A percentile compares a stretch with the other conserved stretches of the same genome.
phyloP scores from a whole-genome alignment of 2,113 vertebrate species.

The Rhynchomys soricoides region DNA sequence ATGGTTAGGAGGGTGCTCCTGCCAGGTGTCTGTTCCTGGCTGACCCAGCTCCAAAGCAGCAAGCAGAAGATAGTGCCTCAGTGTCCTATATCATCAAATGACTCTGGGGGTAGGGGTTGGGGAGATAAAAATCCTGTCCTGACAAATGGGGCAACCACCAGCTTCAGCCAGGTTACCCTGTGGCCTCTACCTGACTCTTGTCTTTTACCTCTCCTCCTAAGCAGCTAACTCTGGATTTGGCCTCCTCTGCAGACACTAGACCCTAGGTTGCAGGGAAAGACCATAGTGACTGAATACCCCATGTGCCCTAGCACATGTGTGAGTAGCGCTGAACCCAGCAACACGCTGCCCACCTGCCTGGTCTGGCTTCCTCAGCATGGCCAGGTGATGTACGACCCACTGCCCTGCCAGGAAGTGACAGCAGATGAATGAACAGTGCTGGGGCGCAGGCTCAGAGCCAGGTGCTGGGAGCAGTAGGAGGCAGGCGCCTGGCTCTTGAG shows the following conservation, averaged over 20 bases:
- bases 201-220: neutral
- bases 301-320: rapidly evolving
- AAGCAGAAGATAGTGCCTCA: neutral
- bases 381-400: slow-evolving; percentile 48
- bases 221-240: neutral
- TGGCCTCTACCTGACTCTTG: neutral
- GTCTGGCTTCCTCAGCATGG: neutral
- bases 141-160: neutral
- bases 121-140: slow-evolving; percentile 1
- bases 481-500: slow-evolving; percentile 50
- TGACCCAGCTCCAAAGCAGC: neutral
- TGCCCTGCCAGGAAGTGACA: slow-evolving; percentile 72
- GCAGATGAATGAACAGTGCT: slow-evolving; percentile 62
- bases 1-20: neutral
- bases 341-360: neutral
- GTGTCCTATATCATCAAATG: neutral
- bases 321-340: neutral
- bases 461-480: neutral
- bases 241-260: neutral
- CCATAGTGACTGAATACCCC: neutral
- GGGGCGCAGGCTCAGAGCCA: slow-evolving; percentile 70
- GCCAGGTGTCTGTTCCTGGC: neutral
- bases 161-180: neutral
- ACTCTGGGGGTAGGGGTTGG: rapidly evolving
- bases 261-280: neutral